Base-by-base conservation (phyloP, 2,888 invertebrate species). In the Encarsia formosa region DNA sequence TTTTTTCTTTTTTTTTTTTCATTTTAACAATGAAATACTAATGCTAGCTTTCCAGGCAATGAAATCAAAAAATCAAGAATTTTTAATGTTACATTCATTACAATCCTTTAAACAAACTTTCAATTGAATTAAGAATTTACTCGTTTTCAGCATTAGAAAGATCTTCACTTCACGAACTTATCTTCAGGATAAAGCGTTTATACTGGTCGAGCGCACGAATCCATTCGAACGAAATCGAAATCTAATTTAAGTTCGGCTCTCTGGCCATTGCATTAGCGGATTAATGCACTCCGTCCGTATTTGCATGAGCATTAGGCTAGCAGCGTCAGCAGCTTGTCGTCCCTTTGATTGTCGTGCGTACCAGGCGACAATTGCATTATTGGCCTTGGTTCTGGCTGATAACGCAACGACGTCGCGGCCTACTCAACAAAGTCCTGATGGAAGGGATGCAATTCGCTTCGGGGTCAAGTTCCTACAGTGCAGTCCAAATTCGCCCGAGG, bases 231-330 rank as follows among this genome's bases (percentile, higher is more conserved):
- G 6, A 15, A 5, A 32, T 5, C 32, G 32, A 13, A 32, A 5
- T 5, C 32, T 13, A 32, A 13, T 32, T 13, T 32, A 13, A 32
- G 11, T 32, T 32, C 32, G n/a, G 32, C 32, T 13, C 5, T 15
- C 15, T 15, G 6, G 32, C 18, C n/a, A n/a, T n/a, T 69, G 69
- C 70, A 70, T 70, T 70, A 70, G 68, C 64, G 65, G 63, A 70
- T 70, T 69, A 69, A 69, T 69, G 68, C 65, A 64, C 69, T 69
- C 66, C 57, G 63, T 62, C 63, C 61, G 65, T 68, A 69, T 69
- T 70, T 69, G 68, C 68, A 69, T 67, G 64, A n/a, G 61, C 65
- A 70, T 69, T 70, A 69, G 67, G 44, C 51, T 45, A 19, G 38
- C 31, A 41, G 52, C 39, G 40, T 26, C 48, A 48, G 15, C 8